Evolutionary conservation across 1,140 invertebrate genomes (phyloP), one percentile per base, ranked within the genome.

Genomic region (Scylla paramamosain): DNA sequence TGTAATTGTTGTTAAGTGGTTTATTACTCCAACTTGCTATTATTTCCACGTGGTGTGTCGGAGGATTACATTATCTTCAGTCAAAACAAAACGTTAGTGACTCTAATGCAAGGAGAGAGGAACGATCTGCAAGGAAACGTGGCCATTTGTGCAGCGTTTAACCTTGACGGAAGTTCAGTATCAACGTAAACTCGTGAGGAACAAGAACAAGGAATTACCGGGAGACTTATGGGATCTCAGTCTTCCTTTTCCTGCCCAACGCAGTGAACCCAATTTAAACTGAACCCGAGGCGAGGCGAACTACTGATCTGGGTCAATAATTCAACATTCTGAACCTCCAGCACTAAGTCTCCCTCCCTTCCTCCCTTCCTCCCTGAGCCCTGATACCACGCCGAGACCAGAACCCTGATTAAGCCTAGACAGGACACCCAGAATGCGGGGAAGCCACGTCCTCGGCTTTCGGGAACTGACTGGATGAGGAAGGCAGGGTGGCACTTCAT

Each of bases 241-340:
- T 77, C 67, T 77, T 77, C 67, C 67, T 77, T 77, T 77, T 77
- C 67, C 67, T 77, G 67, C 67, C 67, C 67, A 77, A 25, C 25
- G 67, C 67, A 25, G 67, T 77, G 67, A 77, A 77, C 67, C 67
- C 67, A 77, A 77, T 77, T 77, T 77, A 77, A 77, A 77, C 20
- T n/a, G 67, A 77, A 77, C 67, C 67, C 6, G 67, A 77, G 67
- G 67, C 67, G 67, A 77, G 67, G 25, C 67, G 67, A 77, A 77
- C 67, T n/a, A 77, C 67, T 77, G 67, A 77, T 77, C 67, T 77
- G 67, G 67, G 67, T 77, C 67, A 77, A 77, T 77, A 77, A 77
- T 77, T 77, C 67, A 77, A n/a, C 67, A 77, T 77, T 77, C n/a
- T 77, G 20, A 77, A 77, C 28, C 86, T 25, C 86, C 10, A 45